Evolutionary conservation across 2,113 vertebrate genomes (phyloP).

Genomic region (Cacatua alba): DNA sequence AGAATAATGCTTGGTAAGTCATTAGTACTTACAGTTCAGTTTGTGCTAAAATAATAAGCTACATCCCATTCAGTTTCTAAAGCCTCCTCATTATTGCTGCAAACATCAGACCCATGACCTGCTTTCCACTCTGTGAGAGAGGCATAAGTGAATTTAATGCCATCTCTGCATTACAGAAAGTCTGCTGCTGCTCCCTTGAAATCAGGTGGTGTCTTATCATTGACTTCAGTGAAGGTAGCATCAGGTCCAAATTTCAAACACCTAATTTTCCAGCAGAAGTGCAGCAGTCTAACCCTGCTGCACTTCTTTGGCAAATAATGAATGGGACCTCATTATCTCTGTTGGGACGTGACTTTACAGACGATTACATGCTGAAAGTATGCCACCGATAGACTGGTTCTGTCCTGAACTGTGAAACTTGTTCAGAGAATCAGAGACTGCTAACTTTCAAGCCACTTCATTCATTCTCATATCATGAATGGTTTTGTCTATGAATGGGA

Average conservation of each 20-base stretch:
- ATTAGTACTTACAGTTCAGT: conserved; percentile 58
- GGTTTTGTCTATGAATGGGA: conserved; percentile 30
- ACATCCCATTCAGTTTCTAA: conserved; percentile 61
- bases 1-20: conserved; percentile 55
- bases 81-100: conserved; percentile 52
- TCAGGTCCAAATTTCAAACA: conserved; percentile 38
- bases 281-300: conserved; percentile 16
- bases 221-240: conserved; percentile 24
- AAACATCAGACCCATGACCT: conserved; percentile 52
- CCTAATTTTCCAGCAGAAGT: conserved; percentile 29
- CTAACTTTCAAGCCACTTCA: conserved; percentile 29
- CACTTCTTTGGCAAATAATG: conserved; percentile 45
- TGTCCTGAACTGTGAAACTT: conserved; percentile 44
- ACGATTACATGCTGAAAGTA: conserved; percentile 44
- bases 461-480: conserved; percentile 54
- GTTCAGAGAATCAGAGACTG: not conserved
- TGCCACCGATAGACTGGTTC: conserved; percentile 13
- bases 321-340: conserved; percentile 59
- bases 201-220: not conserved
- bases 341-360: conserved; percentile 60
- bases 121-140: conserved; percentile 47
- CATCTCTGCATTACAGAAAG: not conserved
- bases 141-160: conserved; percentile 44
- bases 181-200: not conserved
- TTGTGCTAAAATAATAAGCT: conserved; percentile 67